These are phyloP conservation scores for Sebastes oblongus DNA, from an alignment of 2,797 vertebrate genomes.

Conservation along the genomic window DNA sequence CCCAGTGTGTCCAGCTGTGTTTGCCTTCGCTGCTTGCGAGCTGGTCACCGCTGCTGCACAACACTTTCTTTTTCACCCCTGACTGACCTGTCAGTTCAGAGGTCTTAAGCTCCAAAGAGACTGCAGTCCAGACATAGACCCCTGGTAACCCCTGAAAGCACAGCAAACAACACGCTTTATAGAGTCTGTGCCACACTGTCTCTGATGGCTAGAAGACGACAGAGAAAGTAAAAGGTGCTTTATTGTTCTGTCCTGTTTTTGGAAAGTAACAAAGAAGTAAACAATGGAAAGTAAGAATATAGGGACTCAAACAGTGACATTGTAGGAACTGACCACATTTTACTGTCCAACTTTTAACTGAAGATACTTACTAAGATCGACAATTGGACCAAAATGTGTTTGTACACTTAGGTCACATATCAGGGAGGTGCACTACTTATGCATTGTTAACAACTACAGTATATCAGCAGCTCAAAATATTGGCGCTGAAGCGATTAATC, in stretches of 20 bases:
- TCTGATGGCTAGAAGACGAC: not conserved
- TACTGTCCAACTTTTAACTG: not conserved
- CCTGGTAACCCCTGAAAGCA: constrained; percentile 59
- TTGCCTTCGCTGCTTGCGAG: constrained; percentile 32
- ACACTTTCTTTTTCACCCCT: constrained; percentile 37
- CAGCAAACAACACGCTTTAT: constrained; percentile 45
- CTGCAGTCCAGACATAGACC: constrained; percentile 51
- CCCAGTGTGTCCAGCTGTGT: constrained; percentile 62
- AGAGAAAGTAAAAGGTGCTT: not conserved
- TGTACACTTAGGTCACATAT: not conserved
- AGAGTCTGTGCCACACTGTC: not conserved
- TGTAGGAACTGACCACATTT: not conserved
- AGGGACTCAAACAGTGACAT: not conserved
- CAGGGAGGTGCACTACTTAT: not conserved
- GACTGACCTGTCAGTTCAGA: constrained; percentile 49
- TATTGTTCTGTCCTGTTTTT: not conserved
- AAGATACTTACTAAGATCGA: not conserved
- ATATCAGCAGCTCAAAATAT: not conserved
- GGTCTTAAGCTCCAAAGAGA: constrained; percentile 46
- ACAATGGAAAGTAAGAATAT: not conserved
- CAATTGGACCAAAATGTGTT: not conserved
- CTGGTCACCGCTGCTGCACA: constrained; percentile 21
- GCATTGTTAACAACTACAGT: not conserved
- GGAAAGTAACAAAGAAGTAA: not conserved
- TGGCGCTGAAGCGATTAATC: not conserved